Conservation (phyloP, 2,888 invertebrate species). For the Ochropacha duplaris region DNA sequence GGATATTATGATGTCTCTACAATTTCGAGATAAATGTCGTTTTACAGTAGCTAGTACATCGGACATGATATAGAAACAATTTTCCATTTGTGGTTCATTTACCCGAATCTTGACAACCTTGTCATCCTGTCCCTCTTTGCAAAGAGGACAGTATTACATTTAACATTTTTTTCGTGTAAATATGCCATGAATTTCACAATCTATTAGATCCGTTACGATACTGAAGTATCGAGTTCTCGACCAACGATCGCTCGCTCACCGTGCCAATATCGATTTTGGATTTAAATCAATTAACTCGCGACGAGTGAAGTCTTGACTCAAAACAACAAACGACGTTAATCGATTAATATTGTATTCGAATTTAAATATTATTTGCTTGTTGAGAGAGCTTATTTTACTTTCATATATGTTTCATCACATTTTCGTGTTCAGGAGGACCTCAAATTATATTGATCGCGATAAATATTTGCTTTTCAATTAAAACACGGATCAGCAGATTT, state of each 20-base stretch:
- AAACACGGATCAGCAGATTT: too few relatives aligned
- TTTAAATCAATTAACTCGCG: slow-evolving; percentile 1
- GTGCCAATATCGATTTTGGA: slow-evolving; percentile 18
- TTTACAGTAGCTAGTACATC: too few relatives aligned
- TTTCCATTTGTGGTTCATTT: too few relatives aligned
- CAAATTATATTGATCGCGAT: not conserved
- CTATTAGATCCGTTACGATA: not conserved
- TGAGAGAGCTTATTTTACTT: not conserved
- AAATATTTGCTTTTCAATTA: too few relatives aligned
- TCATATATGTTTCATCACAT: not conserved
- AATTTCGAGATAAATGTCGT: too few relatives aligned
- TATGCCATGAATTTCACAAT: too few relatives aligned
- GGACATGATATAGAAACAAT: not conserved
- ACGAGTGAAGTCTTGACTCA: not conserved
- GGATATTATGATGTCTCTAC: too few relatives aligned
- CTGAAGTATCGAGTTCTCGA: not conserved
- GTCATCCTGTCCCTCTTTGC: not conserved
- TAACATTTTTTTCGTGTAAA: too few relatives aligned
- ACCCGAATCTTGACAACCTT: not conserved
- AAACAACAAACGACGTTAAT: not conserved
- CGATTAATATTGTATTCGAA: not conserved
- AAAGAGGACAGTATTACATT: too few relatives aligned
- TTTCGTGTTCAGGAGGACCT: not conserved
- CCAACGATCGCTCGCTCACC: not conserved
- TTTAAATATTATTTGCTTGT: too few relatives aligned